These are phyloP conservation scores for Dasypogon diadema DNA, from an alignment of 2,888 invertebrate species.

Conservation along the genomic window DNA sequence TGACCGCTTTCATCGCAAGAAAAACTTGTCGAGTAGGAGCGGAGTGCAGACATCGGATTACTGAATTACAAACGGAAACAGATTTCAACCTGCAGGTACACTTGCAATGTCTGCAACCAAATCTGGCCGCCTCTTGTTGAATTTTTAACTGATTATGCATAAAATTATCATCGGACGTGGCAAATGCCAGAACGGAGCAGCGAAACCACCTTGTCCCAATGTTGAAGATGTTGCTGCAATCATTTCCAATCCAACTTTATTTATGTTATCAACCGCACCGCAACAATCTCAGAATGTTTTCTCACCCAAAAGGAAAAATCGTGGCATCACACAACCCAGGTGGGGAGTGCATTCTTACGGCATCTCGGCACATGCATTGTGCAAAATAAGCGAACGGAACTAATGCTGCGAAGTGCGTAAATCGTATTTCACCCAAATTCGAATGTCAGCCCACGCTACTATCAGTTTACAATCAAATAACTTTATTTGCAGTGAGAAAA, in stretches of 20 bases:
- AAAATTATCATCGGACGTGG: constrained; percentile 8
- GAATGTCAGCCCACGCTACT: not conserved
- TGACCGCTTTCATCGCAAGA: no score
- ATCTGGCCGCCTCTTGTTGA: constrained; percentile 17
- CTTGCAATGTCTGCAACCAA: constrained; percentile 24
- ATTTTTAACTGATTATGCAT: constrained; percentile 30
- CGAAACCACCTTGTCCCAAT: no score
- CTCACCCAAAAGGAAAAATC: not conserved
- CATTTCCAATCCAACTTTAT: no score
- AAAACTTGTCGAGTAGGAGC: no score
- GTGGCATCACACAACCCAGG: not conserved
- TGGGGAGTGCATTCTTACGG: constrained; percentile 33
- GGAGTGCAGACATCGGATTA: constrained; percentile 17
- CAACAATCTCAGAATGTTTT: no score
- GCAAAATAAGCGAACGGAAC: not conserved
- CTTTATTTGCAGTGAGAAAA: not conserved
- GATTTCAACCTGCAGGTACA: constrained; percentile 5
- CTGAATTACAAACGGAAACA: constrained; percentile 17
- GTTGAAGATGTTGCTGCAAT: no score
- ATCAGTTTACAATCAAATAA: not conserved
- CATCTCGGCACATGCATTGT: constrained; percentile 18
- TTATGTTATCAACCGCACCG: no score
- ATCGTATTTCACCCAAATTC: not conserved
- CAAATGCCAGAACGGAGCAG: not conserved
- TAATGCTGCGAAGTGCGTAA: not conserved